phyloP scores from a whole-genome alignment of 1,140 invertebrate species.

The Palaemon carinicauda region DNA sequence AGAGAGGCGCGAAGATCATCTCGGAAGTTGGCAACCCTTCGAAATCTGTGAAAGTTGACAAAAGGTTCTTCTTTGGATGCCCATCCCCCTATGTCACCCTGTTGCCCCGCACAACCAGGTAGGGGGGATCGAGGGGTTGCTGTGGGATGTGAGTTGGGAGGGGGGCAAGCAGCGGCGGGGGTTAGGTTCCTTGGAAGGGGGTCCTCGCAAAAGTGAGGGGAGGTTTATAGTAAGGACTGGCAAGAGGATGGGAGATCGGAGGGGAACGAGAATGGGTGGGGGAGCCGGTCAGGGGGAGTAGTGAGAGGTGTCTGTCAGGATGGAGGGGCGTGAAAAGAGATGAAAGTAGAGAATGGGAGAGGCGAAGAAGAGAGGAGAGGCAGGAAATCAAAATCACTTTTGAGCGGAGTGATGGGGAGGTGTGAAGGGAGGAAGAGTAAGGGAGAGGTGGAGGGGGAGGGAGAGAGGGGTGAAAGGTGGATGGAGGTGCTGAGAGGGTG shows the following conservation, averaged over 20 bases:
- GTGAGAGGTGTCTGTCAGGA: not conserved
- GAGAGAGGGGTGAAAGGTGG: not conserved
- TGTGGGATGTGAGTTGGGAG: not conserved
- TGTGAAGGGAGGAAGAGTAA: not conserved
- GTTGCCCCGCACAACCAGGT: not conserved
- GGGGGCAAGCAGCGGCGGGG: too few species aligned
- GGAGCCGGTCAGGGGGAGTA: not conserved
- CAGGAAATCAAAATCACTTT: too few species aligned
- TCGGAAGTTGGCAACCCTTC: not conserved
- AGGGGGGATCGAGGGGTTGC: not conserved
- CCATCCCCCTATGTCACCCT: not conserved
- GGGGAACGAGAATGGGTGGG: too few species aligned
- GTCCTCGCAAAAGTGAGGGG: too few species aligned
- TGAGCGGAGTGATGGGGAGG: not conserved
- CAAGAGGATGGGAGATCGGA: too few species aligned
- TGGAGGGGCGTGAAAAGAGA: not conserved
- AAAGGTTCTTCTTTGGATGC: not conserved
- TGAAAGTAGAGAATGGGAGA: not conserved
- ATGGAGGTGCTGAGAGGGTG: not conserved
- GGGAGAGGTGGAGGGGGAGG: not conserved
- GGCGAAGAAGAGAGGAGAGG: not conserved
- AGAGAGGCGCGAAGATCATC: not conserved
- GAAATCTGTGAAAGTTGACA: conserved; percentile 8
- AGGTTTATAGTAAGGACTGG: not conserved
- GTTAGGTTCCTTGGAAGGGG: not conserved